phyloP scores from a whole-genome alignment of 2,113 vertebrate species.

The Ciconia boyciana region DNA sequence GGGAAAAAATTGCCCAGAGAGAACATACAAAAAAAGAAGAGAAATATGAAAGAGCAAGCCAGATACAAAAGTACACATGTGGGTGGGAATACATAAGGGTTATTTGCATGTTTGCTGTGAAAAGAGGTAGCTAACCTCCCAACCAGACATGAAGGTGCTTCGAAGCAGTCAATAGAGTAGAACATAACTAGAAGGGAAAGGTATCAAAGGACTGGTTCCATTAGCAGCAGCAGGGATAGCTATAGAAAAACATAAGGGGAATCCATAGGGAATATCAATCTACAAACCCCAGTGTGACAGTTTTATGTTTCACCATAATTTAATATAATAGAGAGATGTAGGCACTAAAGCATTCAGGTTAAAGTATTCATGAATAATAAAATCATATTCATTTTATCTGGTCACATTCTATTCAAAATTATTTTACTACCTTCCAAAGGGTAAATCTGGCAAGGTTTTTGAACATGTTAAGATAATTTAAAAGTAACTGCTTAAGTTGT shows the following conservation, averaged over 20 bases:
- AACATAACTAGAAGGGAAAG: background rate
- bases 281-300: slow-evolving; percentile 38
- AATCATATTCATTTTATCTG: slow-evolving; percentile 60
- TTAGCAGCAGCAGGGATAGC: slow-evolving; percentile 13
- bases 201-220: slow-evolving; percentile 35
- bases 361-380: slow-evolving; percentile 66
- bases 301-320: slow-evolving; percentile 57
- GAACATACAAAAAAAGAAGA: background rate
- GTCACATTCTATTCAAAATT: slow-evolving; percentile 63
- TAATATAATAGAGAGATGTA: slow-evolving; percentile 50
- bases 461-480: slow-evolving; percentile 40
- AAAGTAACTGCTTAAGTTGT: slow-evolving; percentile 39
- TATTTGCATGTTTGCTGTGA: background rate
- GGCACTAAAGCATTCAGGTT: slow-evolving; percentile 58
- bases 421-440: slow-evolving; percentile 56
- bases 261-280: slow-evolving; percentile 34
- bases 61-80: background rate
- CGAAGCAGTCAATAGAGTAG: background rate
- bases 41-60: background rate
- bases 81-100: background rate
- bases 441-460: slow-evolving; percentile 41
- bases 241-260: slow-evolving; percentile 35
- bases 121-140: background rate
- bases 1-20: background rate
- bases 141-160: background rate